Evolutionary conservation across 2,797 vertebrate genomes (phyloP).

Genomic region (Morelia viridis): DNA sequence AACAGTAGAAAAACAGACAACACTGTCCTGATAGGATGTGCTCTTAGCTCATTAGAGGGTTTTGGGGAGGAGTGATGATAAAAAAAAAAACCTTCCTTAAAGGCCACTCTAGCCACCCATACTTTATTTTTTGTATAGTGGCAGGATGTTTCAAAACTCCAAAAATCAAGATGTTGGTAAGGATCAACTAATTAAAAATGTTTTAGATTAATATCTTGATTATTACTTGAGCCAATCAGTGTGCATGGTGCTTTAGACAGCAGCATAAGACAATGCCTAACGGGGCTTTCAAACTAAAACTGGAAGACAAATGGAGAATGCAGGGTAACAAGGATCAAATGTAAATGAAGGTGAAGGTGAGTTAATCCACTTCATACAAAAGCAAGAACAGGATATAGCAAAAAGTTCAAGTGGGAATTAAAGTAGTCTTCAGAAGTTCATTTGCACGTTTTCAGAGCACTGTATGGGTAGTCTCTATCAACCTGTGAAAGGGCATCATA

Average conservation of each 20-base stretch:
- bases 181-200: background rate
- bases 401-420: background rate
- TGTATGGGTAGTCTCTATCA: slow-evolving; percentile 58
- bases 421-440: background rate
- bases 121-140: background rate
- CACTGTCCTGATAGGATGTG: background rate
- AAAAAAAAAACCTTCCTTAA: no score
- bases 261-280: no score
- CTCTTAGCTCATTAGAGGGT: background rate
- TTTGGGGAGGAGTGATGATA: background rate
- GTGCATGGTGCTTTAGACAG: background rate
- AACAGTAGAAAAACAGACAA: background rate
- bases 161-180: background rate
- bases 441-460: background rate
- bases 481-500: slow-evolving; percentile 70
- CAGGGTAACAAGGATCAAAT: background rate
- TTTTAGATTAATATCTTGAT: background rate
- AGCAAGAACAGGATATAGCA: background rate
- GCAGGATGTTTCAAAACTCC: no score
- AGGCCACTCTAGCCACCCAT: background rate
- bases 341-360: background rate
- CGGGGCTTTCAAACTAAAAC: background rate
- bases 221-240: background rate
- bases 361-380: background rate
- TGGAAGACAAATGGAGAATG: background rate